Percentiles rank a stretch among this genome's conserved stretches.
Evolutionary conservation across 2,888 invertebrate species (phyloP).

Genomic region (Platerodrilus igneus): DNA sequence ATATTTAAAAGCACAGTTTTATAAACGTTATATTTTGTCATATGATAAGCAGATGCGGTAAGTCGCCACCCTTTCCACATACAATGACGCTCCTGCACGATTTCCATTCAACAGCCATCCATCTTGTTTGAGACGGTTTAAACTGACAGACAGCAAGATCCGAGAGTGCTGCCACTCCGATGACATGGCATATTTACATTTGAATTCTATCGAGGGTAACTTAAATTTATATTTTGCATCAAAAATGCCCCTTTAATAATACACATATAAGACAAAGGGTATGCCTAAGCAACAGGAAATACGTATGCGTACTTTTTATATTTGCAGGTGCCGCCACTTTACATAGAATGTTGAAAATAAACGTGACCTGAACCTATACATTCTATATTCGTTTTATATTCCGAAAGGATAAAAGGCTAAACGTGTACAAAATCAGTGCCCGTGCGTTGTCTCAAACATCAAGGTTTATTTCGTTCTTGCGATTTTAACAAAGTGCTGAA

Average conservation of each 20-base stretch:
- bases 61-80: conserved; percentile 21
- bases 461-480: too few species aligned
- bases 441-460: too few species aligned
- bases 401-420: too few species aligned
- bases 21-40: too few species aligned
- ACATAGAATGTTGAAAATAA: conserved; percentile 22
- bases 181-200: conserved; percentile 44
- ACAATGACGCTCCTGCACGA: conserved; percentile 47
- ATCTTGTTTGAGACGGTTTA: conserved; percentile 58
- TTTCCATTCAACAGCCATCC: conserved; percentile 62
- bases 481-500: too few species aligned
- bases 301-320: conserved; percentile 16
- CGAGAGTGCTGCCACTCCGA: conserved; percentile 44
- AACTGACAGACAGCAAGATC: conserved; percentile 49
- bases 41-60: conserved; percentile 13
- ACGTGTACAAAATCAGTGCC: too few species aligned
- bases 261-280: conserved; percentile 5
- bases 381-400: too few species aligned
- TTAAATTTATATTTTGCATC: conserved; percentile 4
- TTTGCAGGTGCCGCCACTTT: conserved; percentile 24
- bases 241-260: not conserved
- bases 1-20: too few species aligned
- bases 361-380: conserved; percentile 26
- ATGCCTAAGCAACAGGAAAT: conserved; percentile 25
- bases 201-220: conserved; percentile 18